A percentile compares a stretch with the other conserved stretches of the same genome.
Evolutionary conservation across 1,140 invertebrate genomes (phyloP).

Genomic region (Penaeus japonicus): DNA sequence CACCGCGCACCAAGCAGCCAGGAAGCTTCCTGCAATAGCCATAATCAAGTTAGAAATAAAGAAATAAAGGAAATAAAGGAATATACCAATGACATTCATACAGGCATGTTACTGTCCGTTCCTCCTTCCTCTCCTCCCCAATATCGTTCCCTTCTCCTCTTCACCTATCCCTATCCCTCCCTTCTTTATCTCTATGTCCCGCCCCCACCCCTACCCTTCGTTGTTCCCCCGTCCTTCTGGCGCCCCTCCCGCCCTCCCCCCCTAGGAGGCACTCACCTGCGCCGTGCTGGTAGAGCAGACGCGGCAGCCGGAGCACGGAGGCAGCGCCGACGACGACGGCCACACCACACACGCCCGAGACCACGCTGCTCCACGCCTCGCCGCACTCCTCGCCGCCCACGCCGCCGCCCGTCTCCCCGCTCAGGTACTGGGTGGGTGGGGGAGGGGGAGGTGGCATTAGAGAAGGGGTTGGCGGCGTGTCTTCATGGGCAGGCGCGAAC

Average conservation of each 20-base stretch:
- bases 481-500: too few species aligned
- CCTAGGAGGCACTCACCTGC: constrained; percentile 10
- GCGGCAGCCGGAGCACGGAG: constrained; percentile 35
- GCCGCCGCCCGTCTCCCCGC: constrained; percentile 26
- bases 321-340: constrained; percentile 43
- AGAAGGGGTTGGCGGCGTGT: background rate
- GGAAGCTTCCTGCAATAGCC: constrained; percentile 35
- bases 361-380: constrained; percentile 48
- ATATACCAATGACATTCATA: too few species aligned
- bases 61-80: background rate
- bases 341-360: constrained; percentile 34
- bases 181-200: too few species aligned
- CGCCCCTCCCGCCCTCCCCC: background rate
- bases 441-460: background rate
- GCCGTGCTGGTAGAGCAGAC: constrained; percentile 43
- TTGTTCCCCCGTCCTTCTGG: too few species aligned
- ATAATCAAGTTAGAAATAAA: background rate
- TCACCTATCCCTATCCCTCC: too few species aligned
- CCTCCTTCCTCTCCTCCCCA: too few species aligned
- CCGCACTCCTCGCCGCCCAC: constrained; percentile 29
- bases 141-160: too few species aligned
- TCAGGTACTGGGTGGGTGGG: constrained; percentile 35
- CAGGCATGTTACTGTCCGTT: background rate
- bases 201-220: too few species aligned
- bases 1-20: constrained; percentile 37